Evolutionary conservation across 2,797 vertebrate species (phyloP).

Genomic region (Typhlichthys subterraneus): DNA sequence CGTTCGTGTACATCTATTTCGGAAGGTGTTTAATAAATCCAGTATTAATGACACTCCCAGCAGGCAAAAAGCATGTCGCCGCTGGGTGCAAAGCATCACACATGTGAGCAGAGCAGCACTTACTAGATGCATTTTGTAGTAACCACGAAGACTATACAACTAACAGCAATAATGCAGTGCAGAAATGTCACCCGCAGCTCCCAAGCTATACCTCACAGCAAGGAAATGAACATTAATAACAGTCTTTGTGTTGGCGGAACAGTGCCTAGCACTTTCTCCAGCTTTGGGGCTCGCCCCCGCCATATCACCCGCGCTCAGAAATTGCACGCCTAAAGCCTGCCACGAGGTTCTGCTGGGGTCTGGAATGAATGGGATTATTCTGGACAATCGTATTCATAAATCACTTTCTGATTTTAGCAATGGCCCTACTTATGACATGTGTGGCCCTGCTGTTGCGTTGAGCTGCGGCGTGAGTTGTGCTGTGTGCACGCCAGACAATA

Average conservation of each 20-base stretch:
- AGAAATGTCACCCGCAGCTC: not conserved
- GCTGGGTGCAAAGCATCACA: no score
- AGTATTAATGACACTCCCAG: no score
- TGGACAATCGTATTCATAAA: slow-evolving; percentile 52
- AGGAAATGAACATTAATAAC: not conserved
- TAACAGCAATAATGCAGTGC: not conserved
- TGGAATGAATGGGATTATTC: slow-evolving; percentile 21
- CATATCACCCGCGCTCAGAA: not conserved
- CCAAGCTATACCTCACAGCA: not conserved
- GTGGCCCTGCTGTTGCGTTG: slow-evolving; percentile 52
- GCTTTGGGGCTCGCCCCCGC: not conserved
- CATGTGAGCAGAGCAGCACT: no score
- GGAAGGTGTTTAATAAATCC: no score
- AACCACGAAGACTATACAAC: not conserved
- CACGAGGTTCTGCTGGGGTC: slow-evolving; percentile 22
- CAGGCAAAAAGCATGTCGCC: no score
- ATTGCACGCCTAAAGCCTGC: slow-evolving; percentile 14
- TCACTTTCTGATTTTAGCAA: slow-evolving; percentile 51
- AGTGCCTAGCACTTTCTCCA: not conserved
- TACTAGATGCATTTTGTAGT: no score
- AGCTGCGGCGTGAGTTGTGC: slow-evolving; percentile 54
- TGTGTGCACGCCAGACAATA: slow-evolving; percentile 67
- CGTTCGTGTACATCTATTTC: no score
- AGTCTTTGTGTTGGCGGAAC: not conserved
- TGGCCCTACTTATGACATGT: slow-evolving; percentile 52